Percentiles rank a stretch among this genome's conserved stretches.
Conservation (phyloP, 30 jellyfish, hydroid and myxozoan species). For the Aurelia sp. region DNA sequence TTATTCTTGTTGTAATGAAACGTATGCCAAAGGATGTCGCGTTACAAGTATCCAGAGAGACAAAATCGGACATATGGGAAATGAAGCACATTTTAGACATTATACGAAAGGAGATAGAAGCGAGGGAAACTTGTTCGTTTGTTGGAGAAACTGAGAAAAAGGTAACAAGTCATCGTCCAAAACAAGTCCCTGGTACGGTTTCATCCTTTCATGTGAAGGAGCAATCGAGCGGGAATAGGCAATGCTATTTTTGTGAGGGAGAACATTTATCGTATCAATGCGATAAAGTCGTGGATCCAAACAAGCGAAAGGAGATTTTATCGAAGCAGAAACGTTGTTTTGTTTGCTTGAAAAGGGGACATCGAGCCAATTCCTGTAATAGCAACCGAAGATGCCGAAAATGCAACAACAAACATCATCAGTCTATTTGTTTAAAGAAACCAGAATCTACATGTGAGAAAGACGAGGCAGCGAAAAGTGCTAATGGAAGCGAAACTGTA, state of each 20-base stretch:
- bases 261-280: constrained; percentile 32
- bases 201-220: constrained; percentile 20
- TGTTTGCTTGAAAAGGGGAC: constrained; percentile 14
- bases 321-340: constrained; percentile 6
- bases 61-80: constrained; percentile 2
- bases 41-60: constrained; percentile 10
- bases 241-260: constrained; percentile 41
- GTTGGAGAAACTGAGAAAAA: background rate
- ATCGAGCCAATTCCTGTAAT: constrained; percentile 10
- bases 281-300: background rate
- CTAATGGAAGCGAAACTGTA: constrained; percentile 11
- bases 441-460: background rate
- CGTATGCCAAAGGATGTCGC: constrained; percentile 43
- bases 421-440: background rate
- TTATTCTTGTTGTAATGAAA: constrained; percentile 42
- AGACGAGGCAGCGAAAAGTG: background rate
- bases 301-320: constrained; percentile 3
- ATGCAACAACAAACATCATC: constrained; percentile 1
- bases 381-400: constrained; percentile 16
- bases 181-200: constrained; percentile 25
- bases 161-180: background rate
- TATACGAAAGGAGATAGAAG: constrained; percentile 4
- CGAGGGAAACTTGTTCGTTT: background rate
- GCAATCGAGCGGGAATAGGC: background rate
- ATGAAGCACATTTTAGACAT: constrained; percentile 17